Conservation (phyloP, 2,113 vertebrate genomes). For the Plectropomus leopardus region DNA sequence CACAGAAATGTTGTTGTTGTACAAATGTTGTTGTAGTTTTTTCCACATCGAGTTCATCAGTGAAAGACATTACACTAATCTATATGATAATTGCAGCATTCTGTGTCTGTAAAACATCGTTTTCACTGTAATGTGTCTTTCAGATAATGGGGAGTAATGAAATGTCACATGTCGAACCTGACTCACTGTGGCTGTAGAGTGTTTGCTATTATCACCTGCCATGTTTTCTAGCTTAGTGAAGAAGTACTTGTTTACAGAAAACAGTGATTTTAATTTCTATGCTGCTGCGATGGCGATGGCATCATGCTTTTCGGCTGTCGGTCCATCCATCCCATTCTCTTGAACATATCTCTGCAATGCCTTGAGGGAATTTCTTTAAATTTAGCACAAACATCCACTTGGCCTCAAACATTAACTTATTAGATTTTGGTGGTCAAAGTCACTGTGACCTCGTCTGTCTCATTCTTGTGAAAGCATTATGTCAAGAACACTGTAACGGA, state of each 20-base stretch:
- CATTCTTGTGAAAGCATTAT: too few relatives aligned
- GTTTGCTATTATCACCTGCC: background rate
- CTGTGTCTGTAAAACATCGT: conserved; percentile 3
- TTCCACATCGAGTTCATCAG: background rate
- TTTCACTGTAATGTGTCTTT: too few relatives aligned
- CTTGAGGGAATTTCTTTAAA: too few relatives aligned
- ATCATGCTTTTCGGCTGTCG: too few relatives aligned
- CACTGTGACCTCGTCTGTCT: too few relatives aligned
- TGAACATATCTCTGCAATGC: too few relatives aligned
- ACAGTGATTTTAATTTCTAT: background rate
- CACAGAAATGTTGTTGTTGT: background rate
- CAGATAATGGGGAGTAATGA: background rate
- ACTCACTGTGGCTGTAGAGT: background rate
- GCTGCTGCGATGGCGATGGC: too few relatives aligned
- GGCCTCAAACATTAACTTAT: too few relatives aligned
- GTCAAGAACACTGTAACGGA: too few relatives aligned
- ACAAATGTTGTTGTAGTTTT: background rate
- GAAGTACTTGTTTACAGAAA: background rate
- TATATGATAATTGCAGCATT: background rate
- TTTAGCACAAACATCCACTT: too few relatives aligned
- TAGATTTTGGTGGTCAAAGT: too few relatives aligned
- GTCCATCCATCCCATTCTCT: too few relatives aligned
- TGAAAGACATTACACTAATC: background rate
- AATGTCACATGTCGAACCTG: background rate
- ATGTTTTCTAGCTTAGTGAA: background rate